These are phyloP conservation scores for Neostethus bicornis DNA, from an alignment of 2,797 vertebrate species.

Conservation along the genomic window DNA sequence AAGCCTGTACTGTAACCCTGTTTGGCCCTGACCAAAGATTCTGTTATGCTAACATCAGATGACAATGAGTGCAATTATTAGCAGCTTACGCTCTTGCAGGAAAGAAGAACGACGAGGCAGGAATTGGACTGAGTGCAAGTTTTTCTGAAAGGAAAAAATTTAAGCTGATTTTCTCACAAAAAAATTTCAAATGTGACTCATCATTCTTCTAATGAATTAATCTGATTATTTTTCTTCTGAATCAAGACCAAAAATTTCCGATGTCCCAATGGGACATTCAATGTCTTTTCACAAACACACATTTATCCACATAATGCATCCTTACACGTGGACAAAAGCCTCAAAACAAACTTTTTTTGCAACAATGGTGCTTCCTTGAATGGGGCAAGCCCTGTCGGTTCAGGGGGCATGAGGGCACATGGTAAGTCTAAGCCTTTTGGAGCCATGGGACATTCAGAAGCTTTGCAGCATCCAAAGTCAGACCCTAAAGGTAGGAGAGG, in stretches of 20 bases:
- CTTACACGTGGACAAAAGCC: slow-evolving; percentile 43
- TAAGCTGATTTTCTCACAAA: neutral
- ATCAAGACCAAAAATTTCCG: slow-evolving; percentile 37
- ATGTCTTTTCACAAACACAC: slow-evolving; percentile 33
- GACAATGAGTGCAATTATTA: slow-evolving; percentile 49
- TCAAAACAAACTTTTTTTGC: slow-evolving; percentile 42
- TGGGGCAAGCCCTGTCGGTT: slow-evolving; percentile 25
- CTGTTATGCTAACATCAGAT: slow-evolving; percentile 50
- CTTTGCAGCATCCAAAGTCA: slow-evolving; percentile 36
- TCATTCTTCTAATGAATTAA: no score
- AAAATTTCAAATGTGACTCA: no score
- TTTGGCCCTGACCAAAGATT: slow-evolving; percentile 30
- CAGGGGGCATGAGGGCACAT: slow-evolving; percentile 37
- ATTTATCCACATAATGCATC: slow-evolving; percentile 31
- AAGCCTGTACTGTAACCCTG: slow-evolving; percentile 26
- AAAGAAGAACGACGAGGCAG: slow-evolving; percentile 27
- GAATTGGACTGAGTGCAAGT: neutral
- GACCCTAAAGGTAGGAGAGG: slow-evolving; percentile 56
- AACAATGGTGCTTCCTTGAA: slow-evolving; percentile 53
- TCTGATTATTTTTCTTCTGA: slow-evolving; percentile 8
- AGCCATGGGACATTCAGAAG: slow-evolving; percentile 57
- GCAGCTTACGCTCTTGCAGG: slow-evolving; percentile 22
- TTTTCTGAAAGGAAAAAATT: slow-evolving; percentile 5
- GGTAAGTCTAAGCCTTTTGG: slow-evolving; percentile 54
- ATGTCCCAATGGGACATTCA: slow-evolving; percentile 36